Percentiles rank a stretch among this genome's conserved stretches.
Evolutionary conservation across 2,888 invertebrate species (phyloP).

Genomic region (Parnassius orleans): DNA sequence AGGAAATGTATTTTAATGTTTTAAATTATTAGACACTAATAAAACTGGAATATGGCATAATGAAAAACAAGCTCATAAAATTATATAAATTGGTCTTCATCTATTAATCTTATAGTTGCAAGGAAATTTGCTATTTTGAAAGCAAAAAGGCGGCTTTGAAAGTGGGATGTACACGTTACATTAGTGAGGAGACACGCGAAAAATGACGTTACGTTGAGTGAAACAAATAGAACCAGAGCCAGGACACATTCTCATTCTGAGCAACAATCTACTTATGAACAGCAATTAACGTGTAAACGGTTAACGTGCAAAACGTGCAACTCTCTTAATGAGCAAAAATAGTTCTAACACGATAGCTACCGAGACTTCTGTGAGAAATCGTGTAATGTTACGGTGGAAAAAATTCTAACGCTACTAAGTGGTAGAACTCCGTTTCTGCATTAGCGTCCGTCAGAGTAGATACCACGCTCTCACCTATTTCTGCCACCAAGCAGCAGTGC

Average conservation of each 20-base stretch:
- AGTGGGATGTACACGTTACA: constrained; percentile 5
- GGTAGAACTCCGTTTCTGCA: too few species aligned
- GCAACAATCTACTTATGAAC: constrained; percentile 5
- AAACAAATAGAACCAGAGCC: constrained; percentile 1
- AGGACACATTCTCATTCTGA: constrained; percentile 5
- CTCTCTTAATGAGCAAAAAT: constrained; percentile 5
- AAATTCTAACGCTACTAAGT: too few species aligned
- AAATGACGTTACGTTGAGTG: constrained; percentile 5
- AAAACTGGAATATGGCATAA: constrained; percentile 3
- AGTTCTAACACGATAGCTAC: background rate
- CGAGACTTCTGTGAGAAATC: too few species aligned
- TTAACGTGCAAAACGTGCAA: background rate
- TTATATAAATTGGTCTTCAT: background rate
- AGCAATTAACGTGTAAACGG: constrained; percentile 19
- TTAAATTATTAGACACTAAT: background rate
- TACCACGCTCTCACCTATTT: too few species aligned
- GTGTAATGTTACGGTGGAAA: too few species aligned
- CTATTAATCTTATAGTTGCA: background rate
- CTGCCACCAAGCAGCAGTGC: too few species aligned
- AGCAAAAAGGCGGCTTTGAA: constrained; percentile 9
- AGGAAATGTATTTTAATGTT: too few species aligned
- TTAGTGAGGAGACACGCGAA: background rate
- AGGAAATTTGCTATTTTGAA: constrained; percentile 1
- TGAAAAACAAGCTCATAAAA: constrained; percentile 1
- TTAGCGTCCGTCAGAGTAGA: too few species aligned